Conservation (phyloP, 2,888 invertebrate genomes). For the Thera obeliscata region DNA sequence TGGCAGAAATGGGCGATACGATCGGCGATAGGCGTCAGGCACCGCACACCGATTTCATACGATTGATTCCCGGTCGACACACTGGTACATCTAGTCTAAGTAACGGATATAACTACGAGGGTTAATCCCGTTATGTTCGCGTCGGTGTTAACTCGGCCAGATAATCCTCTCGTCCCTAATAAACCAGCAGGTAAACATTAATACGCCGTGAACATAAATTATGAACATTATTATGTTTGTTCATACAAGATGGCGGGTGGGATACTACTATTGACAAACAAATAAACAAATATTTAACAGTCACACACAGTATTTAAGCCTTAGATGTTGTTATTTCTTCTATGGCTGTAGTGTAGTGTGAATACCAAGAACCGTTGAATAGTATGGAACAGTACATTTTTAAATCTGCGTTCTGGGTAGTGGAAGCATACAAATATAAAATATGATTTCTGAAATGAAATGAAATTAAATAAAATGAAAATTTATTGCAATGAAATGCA, state of each 20-base stretch:
- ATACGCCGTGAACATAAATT: conserved; percentile 51
- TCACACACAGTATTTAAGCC: neutral
- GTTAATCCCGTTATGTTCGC: conserved; percentile 8
- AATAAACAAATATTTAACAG: neutral
- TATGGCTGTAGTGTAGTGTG: no score
- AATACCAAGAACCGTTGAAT: no score
- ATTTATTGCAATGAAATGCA: no score
- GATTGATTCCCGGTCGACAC: no score
- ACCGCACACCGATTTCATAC: no score
- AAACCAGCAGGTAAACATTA: conserved; percentile 56
- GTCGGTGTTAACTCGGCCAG: conserved; percentile 40
- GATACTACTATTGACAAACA: conserved; percentile 1
- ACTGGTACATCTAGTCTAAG: neutral
- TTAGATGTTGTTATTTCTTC: neutral
- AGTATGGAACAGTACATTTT: no score
- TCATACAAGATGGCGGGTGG: conserved; percentile 11
- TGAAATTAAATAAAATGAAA: no score
- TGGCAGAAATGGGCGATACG: no score
- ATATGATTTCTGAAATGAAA: no score
- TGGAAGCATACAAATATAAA: no score
- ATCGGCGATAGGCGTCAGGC: no score
- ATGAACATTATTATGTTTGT: conserved; percentile 37
- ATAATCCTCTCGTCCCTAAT: conserved; percentile 50
- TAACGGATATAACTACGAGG: neutral
- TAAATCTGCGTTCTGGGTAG: no score